Evolutionary conservation across 2,888 invertebrate species (phyloP).

Genomic region (Eudemis profundana): DNA sequence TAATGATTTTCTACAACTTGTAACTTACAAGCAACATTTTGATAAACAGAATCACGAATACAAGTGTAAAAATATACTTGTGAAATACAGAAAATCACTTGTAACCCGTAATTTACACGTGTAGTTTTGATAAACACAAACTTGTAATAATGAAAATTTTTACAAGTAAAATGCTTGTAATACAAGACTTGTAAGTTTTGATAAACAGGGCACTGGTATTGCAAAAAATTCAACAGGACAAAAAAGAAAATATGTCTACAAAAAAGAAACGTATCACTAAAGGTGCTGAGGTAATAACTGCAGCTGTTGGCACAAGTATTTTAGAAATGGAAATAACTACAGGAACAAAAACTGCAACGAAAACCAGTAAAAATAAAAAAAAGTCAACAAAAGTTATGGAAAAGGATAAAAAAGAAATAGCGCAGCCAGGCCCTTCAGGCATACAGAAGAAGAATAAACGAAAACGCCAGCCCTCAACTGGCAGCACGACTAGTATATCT

Average conservation of each 20-base stretch:
- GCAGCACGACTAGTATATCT: conserved; percentile 35
- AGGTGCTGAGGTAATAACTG: conserved; percentile 39
- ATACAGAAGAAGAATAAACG: conserved; percentile 35
- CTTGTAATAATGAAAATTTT: no score
- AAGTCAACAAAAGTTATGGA: conserved; percentile 19
- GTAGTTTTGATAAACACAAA: no score
- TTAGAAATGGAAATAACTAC: conserved; percentile 5
- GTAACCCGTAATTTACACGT: no score
- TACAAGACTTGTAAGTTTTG: no score
- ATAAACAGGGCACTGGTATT: no score
- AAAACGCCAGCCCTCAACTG: conserved; percentile 31
- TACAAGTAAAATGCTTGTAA: no score
- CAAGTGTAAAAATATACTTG: no score
- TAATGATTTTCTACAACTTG: no score
- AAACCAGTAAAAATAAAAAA: conserved; percentile 13
- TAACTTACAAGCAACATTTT: no score
- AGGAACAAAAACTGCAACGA: background rate
- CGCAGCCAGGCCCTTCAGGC: conserved; percentile 34
- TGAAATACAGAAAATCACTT: no score
- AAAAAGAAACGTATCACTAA: conserved; percentile 36
- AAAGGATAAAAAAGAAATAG: no score
- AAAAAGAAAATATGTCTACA: conserved; percentile 1
- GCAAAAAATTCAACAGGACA: conserved; percentile 5
- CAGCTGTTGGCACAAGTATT: conserved; percentile 25
- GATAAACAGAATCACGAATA: no score